Base-by-base conservation (phyloP, 1,140 invertebrate genomes). In the Drosophila hydei region DNA sequence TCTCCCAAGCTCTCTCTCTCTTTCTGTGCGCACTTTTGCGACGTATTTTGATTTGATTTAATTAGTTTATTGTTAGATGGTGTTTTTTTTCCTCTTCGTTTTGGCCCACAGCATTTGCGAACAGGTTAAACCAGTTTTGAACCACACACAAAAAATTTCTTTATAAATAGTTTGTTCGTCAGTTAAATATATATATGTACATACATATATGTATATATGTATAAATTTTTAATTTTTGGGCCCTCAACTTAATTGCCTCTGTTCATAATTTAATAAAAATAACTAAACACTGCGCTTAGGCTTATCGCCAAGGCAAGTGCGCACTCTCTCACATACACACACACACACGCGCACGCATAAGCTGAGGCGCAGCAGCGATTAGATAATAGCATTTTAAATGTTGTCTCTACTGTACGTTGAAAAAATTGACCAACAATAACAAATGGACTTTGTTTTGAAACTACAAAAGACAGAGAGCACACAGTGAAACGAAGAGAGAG, bases 371-470 rank as follows among this genome's bases (percentile, higher is more conserved):
- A 30, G 48, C 27, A 48, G 40, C 76, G 79, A 84, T 84, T 84
- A 84, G 79, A 84, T 84, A 84, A 84, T 85, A 75, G 72, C 72
- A 85, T 85, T 79, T 83, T 75, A 84, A 83, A 83, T 67, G 69
- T 77, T 84, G 79, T 85, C 77, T 85, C 75, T 85, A 85, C 80
- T 85, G 80, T 85, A 87, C 80, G 61, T 76, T 69, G 73, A 78
- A 78, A 69, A 73, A 69, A 73, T 60, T 85, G 77, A 72, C 76
- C 80, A 84, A 70, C 68, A 79, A 78, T 72, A 62, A 78, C 62
- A 63, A 84, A 70, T 85, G 79, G 79, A 84, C 79, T 84, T 84
- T 84, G 79, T 85, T 85, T 84, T 76, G 59, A 84, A 84, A 76
- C 56, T 54, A 43, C 74, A 23, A 78, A 71, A 77, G 62, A 77